Percentiles rank a stretch among this genome's conserved stretches.
Evolutionary conservation across 2,888 invertebrate genomes (phyloP).

Genomic region (Fragum sueziense): DNA sequence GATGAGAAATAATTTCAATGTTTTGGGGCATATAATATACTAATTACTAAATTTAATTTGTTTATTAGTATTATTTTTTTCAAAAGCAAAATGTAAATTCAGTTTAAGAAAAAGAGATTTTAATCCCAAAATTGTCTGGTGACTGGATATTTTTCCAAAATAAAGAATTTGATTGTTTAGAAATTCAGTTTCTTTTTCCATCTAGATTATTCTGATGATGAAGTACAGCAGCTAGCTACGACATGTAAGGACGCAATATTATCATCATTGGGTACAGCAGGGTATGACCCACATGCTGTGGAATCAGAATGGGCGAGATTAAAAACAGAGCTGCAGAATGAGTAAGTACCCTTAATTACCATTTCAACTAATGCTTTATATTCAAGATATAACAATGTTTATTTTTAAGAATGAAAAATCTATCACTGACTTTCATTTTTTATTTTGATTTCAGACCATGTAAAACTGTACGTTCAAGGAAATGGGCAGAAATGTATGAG

Average conservation of each 20-base stretch:
- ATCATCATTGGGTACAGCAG: not conserved
- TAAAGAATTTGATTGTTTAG: not conserved
- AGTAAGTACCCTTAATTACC: not conserved
- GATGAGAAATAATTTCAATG: not conserved
- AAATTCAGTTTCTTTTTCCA: not conserved
- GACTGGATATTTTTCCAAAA: too few species aligned
- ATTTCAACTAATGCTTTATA: not conserved
- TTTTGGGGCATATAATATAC: too few species aligned
- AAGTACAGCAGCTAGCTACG: not conserved
- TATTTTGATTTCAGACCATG: not conserved
- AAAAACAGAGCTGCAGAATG: not conserved
- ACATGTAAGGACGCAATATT: conserved; percentile 8
- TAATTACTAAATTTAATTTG: too few species aligned
- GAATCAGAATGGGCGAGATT: conserved; percentile 31
- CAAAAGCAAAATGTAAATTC: too few species aligned
- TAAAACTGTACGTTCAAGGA: not conserved
- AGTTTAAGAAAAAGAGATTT: not conserved
- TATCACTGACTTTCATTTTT: not conserved
- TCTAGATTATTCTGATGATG: not conserved
- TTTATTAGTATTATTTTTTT: too few species aligned
- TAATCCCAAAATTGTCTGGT: not conserved
- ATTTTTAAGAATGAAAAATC: not conserved
- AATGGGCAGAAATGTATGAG: not conserved
- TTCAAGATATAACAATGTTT: not conserved
- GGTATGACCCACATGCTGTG: not conserved